Evolutionary conservation across 2,797 vertebrate genomes (phyloP).

Genomic region (Acrossocheilus wenchowensis): DNA sequence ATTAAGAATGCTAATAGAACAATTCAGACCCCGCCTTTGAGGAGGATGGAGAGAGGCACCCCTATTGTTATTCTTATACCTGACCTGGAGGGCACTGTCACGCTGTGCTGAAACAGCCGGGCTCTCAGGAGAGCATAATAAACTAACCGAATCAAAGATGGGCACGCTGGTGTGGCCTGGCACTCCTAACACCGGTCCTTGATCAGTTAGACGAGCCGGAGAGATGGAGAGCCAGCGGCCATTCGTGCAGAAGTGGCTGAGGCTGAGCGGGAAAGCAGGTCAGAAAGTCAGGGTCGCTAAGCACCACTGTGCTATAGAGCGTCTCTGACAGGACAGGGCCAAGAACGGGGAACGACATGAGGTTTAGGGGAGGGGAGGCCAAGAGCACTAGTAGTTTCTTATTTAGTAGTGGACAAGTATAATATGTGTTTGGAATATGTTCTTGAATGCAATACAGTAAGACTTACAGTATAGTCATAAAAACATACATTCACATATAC

Average conservation of each 20-base stretch:
- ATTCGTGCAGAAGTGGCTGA: constrained; percentile 63
- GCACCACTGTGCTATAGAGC: constrained; percentile 75
- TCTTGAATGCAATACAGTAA: background rate
- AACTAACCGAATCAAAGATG: constrained; percentile 77
- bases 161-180: constrained; percentile 64
- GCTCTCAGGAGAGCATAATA: constrained; percentile 64
- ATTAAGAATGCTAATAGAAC: constrained; percentile 55
- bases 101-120: constrained; percentile 66
- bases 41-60: constrained; percentile 64
- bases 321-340: constrained; percentile 76
- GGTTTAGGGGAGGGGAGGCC: constrained; percentile 6
- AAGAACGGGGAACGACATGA: constrained; percentile 59
- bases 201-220: constrained; percentile 75
- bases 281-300: constrained; percentile 80
- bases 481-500: background rate
- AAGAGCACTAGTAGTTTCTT: background rate
- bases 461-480: background rate
- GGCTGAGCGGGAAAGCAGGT: constrained; percentile 72
- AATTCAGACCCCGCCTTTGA: constrained; percentile 59
- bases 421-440: background rate
- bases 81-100: constrained; percentile 73
- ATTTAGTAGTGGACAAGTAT: background rate
- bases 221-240: constrained; percentile 78
- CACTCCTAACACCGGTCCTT: constrained; percentile 68
- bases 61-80: constrained; percentile 69